Percentiles rank a stretch among this genome's conserved stretches.
These are phyloP conservation scores for Ophion slaviceki DNA, from an alignment of 2,888 invertebrate species.

Conservation along the genomic window DNA sequence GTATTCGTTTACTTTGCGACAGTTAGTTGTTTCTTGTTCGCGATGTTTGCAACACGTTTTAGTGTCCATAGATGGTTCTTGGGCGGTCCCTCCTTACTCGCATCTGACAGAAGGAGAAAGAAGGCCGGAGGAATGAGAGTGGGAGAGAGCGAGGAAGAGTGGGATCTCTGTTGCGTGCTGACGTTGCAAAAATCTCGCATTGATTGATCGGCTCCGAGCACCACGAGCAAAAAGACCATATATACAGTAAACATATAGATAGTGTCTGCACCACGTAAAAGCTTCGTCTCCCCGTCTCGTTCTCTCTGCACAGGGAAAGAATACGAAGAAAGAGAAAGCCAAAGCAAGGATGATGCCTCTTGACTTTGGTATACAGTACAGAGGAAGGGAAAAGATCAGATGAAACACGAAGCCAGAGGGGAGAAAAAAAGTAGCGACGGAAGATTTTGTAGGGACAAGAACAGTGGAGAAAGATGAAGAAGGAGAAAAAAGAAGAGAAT, in stretches of 20 bases:
- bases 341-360: constrained; percentile 37
- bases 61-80: constrained; percentile 79
- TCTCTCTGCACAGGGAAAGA: constrained; percentile 49
- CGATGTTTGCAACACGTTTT: constrained; percentile 80
- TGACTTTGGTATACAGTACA: constrained; percentile 49
- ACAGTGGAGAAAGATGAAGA: constrained; percentile 51
- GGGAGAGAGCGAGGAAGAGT: constrained; percentile 8
- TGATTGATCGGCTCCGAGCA: constrained; percentile 78
- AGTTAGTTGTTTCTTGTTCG: constrained; percentile 79
- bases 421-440: constrained; percentile 49
- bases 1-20: constrained; percentile 76
- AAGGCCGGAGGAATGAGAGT: background rate
- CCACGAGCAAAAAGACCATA: constrained; percentile 69
- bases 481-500: constrained; percentile 46
- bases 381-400: constrained; percentile 50
- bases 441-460: constrained; percentile 59
- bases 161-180: constrained; percentile 59
- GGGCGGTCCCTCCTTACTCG: constrained; percentile 72
- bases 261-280: constrained; percentile 39
- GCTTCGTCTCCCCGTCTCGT: constrained; percentile 10
- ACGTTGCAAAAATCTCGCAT: constrained; percentile 78
- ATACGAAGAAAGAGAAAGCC: constrained; percentile 56
- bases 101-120: constrained; percentile 36
- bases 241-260: constrained; percentile 11
- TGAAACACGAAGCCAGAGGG: constrained; percentile 41